Conservation (phyloP, 1,140 invertebrate species). For the Zaprionus gabonicus region DNA sequence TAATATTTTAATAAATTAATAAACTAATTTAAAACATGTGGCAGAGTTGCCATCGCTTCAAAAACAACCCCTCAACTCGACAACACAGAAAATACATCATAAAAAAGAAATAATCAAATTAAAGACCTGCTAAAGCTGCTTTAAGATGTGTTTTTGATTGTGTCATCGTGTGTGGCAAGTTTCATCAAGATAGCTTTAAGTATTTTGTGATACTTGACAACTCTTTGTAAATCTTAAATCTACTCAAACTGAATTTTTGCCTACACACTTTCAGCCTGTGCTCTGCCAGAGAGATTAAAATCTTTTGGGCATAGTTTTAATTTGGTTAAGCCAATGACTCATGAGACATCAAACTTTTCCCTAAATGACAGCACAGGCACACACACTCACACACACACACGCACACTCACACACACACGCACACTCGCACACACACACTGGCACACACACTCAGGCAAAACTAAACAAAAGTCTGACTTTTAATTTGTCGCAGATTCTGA, state of each 20-base stretch:
- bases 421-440: not conserved
- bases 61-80: no score
- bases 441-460: slow-evolving; percentile 26
- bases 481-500: slow-evolving; percentile 66
- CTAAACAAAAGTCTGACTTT: slow-evolving; percentile 43
- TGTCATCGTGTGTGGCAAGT: no score
- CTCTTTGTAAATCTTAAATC: not conserved
- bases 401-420: no score
- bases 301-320: slow-evolving; percentile 48
- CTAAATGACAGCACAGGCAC: slow-evolving; percentile 36
- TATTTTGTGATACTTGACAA: not conserved
- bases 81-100: no score
- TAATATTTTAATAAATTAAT: no score
- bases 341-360: slow-evolving; percentile 54
- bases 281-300: slow-evolving; percentile 12
- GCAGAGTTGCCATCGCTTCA: no score
- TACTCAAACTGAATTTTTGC: slow-evolving; percentile 16
- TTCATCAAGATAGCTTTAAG: no score
- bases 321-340: slow-evolving; percentile 36
- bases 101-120: no score
- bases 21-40: no score
- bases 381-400: slow-evolving; percentile 21
- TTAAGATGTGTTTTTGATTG: no score
- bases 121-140: no score
- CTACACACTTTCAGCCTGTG: slow-evolving; percentile 1